These are phyloP conservation scores for Enteromius paludinosus DNA, from an alignment of 2,797 vertebrate genomes.

Conservation along the genomic window DNA sequence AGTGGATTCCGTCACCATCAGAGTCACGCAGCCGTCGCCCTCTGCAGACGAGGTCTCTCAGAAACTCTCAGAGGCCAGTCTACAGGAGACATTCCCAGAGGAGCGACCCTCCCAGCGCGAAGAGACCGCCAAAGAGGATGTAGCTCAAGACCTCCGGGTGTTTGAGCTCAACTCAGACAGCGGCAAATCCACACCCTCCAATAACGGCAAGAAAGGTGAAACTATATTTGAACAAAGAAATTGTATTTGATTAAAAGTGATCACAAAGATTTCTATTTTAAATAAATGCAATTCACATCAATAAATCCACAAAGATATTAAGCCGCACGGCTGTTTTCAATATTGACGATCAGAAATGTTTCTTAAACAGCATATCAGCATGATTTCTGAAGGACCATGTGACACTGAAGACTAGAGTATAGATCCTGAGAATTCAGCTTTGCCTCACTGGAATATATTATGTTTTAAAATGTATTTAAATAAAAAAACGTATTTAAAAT, in stretches of 20 bases:
- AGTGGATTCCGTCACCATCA: conserved; percentile 50
- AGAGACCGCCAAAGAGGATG: conserved; percentile 79
- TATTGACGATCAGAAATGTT: background rate
- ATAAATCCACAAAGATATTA: background rate
- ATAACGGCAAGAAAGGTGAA: conserved; percentile 89
- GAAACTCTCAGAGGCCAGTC: conserved; percentile 78
- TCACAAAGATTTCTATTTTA: background rate
- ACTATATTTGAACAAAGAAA: background rate
- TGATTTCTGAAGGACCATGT: background rate
- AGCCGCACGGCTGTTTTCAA: background rate
- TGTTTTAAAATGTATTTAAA: background rate
- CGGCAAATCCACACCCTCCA: conserved; percentile 97
- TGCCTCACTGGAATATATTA: background rate
- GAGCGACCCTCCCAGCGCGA: background rate
- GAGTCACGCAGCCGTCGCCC: background rate
- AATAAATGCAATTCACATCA: background rate
- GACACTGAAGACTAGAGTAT: background rate
- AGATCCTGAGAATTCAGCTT: background rate
- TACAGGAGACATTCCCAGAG: conserved; percentile 58
- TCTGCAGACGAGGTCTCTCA: conserved; percentile 68
- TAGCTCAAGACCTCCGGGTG: conserved; percentile 89
- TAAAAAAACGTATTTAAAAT: background rate
- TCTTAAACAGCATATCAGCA: background rate
- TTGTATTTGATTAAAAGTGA: background rate
- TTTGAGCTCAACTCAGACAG: conserved; percentile 98